Conservation (phyloP, 1,140 invertebrate genomes). For the Melanaphis sacchari region DNA sequence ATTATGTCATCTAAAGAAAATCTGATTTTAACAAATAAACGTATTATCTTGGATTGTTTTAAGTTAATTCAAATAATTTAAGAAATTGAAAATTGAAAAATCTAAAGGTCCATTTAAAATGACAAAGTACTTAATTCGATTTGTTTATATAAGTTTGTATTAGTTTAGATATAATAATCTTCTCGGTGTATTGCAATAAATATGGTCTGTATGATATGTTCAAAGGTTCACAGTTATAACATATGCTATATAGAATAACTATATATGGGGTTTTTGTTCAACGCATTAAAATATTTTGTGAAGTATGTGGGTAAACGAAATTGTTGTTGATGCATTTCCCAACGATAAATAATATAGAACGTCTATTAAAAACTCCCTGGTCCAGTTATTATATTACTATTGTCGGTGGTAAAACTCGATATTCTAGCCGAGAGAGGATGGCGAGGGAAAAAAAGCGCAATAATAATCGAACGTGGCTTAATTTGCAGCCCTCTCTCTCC, state of each 20-base stretch:
- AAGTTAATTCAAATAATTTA: not conserved
- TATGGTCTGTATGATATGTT: not conserved
- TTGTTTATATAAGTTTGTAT: no score
- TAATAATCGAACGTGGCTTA: conserved; percentile 45
- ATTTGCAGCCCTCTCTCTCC: not conserved
- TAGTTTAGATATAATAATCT: no score
- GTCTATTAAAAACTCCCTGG: not conserved
- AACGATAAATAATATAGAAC: not conserved
- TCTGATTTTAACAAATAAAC: no score
- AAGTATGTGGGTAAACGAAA: not conserved
- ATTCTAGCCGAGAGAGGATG: not conserved
- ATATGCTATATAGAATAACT: not conserved
- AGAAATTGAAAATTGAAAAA: not conserved
- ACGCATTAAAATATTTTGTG: not conserved
- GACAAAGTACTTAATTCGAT: no score
- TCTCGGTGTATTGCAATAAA: no score
- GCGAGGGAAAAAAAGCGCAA: not conserved
- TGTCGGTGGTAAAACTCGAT: not conserved
- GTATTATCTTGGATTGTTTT: not conserved
- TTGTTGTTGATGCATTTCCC: not conserved
- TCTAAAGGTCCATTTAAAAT: not conserved
- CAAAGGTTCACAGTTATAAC: not conserved
- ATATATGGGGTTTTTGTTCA: not conserved
- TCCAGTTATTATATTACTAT: conserved; percentile 11
- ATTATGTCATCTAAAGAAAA: no score